Conservation (phyloP, 2,888 invertebrate species). For the Torymus aiolomorphi region DNA sequence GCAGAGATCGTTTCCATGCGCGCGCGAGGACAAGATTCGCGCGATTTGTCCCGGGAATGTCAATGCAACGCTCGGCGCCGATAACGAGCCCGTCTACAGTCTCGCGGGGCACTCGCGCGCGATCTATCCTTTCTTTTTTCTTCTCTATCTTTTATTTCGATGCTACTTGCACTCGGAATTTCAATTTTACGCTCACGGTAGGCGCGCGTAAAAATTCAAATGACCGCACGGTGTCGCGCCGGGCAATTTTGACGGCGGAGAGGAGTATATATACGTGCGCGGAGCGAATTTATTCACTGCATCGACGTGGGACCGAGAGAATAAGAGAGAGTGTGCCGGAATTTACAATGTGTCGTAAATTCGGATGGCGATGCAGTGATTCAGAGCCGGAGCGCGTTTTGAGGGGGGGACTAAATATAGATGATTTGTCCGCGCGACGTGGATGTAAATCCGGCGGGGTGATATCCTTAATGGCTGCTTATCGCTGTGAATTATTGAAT, state of each 20-base stretch:
- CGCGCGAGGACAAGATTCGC: too few species aligned
- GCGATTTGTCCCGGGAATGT: slow-evolving; percentile 37
- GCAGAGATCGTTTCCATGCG: neutral
- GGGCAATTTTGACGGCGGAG: too few species aligned
- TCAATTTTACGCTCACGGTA: slow-evolving; percentile 4
- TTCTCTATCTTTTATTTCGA: neutral
- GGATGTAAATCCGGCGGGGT: neutral
- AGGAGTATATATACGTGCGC: too few species aligned
- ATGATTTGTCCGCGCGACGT: neutral
- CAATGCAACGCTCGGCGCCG: neutral
- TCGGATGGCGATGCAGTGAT: slow-evolving; percentile 10
- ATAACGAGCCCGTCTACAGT: neutral
- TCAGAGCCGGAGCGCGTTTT: neutral
- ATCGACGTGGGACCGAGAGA: too few species aligned
- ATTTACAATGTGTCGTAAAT: slow-evolving; percentile 38
- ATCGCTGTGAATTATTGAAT: too few species aligned
- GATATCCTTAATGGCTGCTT: too few species aligned
- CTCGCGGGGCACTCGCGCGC: neutral
- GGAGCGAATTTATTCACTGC: slow-evolving; percentile 27
- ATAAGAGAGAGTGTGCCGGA: neutral
- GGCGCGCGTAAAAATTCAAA: slow-evolving; percentile 13
- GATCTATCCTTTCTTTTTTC: neutral
- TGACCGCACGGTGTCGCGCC: neutral
- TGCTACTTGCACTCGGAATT: slow-evolving; percentile 16
- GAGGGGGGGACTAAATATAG: slow-evolving; percentile 21